These are phyloP conservation scores for Lasaia peninsularis DNA, from an alignment of 1,140 invertebrate species.

Conservation along the genomic window DNA sequence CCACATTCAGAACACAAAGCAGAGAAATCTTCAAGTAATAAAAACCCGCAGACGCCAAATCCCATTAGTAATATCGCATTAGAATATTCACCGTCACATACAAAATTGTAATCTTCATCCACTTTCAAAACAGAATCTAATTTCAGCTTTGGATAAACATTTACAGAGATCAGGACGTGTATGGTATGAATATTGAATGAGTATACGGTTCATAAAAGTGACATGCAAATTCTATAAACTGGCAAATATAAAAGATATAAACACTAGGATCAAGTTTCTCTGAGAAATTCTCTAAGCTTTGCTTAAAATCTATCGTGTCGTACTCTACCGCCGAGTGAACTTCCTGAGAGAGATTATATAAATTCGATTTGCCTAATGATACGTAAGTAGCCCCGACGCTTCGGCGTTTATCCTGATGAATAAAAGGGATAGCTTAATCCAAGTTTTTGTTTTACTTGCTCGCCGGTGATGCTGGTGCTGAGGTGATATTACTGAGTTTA, in stretches of 20 bases:
- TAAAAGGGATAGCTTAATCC: constrained; percentile 5
- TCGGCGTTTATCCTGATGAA: neutral
- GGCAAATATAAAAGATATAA: too few species aligned
- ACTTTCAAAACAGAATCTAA: too few species aligned
- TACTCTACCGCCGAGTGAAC: neutral
- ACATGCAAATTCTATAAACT: neutral
- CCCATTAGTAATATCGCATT: too few species aligned
- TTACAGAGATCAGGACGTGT: neutral
- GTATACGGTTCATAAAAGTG: neutral
- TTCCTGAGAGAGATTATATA: constrained; percentile 1
- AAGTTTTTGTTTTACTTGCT: constrained; percentile 3
- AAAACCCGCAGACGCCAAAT: too few species aligned
- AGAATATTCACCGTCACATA: too few species aligned
- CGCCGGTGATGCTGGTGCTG: neutral
- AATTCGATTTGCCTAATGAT: constrained; percentile 4
- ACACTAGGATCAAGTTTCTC: neutral
- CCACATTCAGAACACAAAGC: too few species aligned
- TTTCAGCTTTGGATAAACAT: neutral
- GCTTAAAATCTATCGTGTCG: neutral
- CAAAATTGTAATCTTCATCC: too few species aligned
- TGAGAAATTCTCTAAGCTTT: constrained; percentile 1
- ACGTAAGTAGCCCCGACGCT: neutral
- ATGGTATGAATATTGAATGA: neutral
- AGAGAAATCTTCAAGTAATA: too few species aligned
- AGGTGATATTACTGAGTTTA: constrained; percentile 1